Percentiles rank a stretch among this genome's conserved stretches.
These are phyloP conservation scores for Diploscapter pachys DNA, from an alignment of 1,140 invertebrate genomes.

Conservation along the genomic window DNA sequence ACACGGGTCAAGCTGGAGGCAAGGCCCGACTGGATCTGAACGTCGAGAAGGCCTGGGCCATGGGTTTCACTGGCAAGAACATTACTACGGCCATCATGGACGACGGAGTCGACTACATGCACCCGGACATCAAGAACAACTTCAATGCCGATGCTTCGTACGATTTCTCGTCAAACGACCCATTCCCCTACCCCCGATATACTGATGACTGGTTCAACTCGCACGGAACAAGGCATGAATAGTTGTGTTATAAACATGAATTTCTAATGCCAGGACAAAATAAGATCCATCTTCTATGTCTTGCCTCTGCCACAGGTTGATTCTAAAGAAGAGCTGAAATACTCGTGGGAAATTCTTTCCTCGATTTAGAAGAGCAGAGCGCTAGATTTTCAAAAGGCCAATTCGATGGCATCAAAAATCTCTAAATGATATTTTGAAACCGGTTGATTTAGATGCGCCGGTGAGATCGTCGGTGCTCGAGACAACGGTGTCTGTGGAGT, in stretches of 20 bases:
- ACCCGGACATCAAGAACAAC: conserved; percentile 91
- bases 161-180: conserved; percentile 97
- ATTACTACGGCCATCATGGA: conserved; percentile 99
- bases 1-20: conserved; percentile 95
- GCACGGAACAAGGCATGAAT: conserved; percentile 43
- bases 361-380: too few species aligned
- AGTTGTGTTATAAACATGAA: too few species aligned
- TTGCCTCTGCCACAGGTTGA: too few species aligned
- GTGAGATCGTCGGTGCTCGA: conserved; percentile 88
- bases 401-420: too few species aligned
- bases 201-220: conserved; percentile 56
- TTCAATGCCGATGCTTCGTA: conserved; percentile 95
- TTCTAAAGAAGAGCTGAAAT: too few species aligned
- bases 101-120: conserved; percentile 99
- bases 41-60: conserved; percentile 93
- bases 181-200: conserved; percentile 83
- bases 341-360: too few species aligned
- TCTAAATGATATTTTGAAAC: background rate
- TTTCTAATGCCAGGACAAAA: too few species aligned
- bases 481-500: conserved; percentile 95
- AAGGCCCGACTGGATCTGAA: conserved; percentile 93
- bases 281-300: too few species aligned
- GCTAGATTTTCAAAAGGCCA: too few species aligned
- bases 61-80: conserved; percentile 93
- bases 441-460: conserved; percentile 70